Percentiles rank a stretch among this genome's conserved stretches.
phyloP scores from a whole-genome alignment of 2,888 invertebrate genomes.

The Eustalomyia histrio region DNA sequence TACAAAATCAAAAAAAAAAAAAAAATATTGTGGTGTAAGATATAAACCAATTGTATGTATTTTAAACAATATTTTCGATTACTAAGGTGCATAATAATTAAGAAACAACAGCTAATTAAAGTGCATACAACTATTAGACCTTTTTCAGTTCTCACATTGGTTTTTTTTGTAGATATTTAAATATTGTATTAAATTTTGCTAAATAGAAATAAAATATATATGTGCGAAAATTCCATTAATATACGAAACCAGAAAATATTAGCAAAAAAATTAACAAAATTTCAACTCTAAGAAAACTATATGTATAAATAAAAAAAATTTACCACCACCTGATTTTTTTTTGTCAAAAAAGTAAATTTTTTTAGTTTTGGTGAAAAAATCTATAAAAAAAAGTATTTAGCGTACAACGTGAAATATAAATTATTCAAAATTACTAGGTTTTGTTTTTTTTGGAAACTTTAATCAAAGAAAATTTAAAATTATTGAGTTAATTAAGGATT shows the following conservation, averaged over 20 bases:
- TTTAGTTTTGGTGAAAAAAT: conserved; percentile 31
- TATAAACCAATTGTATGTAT: not conserved
- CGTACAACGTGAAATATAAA: conserved; percentile 67
- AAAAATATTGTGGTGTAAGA: not conserved
- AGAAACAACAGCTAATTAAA: conserved; percentile 38
- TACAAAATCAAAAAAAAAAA: not conserved
- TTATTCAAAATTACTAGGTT: conserved; percentile 45
- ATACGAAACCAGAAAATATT: conserved; percentile 34
- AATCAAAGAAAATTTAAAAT: not conserved
- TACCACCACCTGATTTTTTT: conserved; percentile 66
- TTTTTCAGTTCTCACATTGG: conserved; percentile 68
- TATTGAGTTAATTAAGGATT: conserved; percentile 6
- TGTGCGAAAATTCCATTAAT: conserved; percentile 33
- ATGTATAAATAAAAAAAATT: conserved; percentile 33
- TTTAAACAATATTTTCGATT: not conserved
- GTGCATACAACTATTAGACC: conserved; percentile 53
- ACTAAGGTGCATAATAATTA: conserved; percentile 45
- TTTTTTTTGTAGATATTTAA: conserved; percentile 30
- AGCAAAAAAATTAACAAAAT: conserved; percentile 26
- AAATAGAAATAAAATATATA: conserved; percentile 26
- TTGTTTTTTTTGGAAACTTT: conserved; percentile 16
- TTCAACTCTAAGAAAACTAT: conserved; percentile 41
- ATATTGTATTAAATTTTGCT: conserved; percentile 33
- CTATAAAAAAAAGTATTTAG: conserved; percentile 66
- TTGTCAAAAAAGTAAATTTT: conserved; percentile 31